Base-by-base conservation (phyloP, 1,140 invertebrate species). In the Drosophila arizonae region DNA sequence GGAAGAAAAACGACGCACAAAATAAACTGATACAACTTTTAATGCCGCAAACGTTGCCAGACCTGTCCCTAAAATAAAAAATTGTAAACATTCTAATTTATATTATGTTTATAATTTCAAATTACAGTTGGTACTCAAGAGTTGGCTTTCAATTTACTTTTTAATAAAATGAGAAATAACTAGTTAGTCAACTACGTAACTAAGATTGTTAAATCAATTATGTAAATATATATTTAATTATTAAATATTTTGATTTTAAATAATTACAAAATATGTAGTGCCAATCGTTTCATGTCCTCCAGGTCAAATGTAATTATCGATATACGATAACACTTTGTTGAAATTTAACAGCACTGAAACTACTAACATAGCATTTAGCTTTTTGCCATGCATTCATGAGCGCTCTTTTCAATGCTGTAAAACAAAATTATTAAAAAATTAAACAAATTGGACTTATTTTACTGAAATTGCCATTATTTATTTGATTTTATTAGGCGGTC, bases 401-500 rank as follows among this genome's bases (percentile, higher is more conserved):
- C 28, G 28, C 28, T 4, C 28, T 30, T 30, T 24, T 24, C 21
- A 24, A 24, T 24, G 1, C 21, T 1, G 21, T 24, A 24, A 24
- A 24, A 24, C 21, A 24, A 24, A 24, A 24, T 30, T 30, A 30
- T 30, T 30, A 6, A 30, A 30, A 30, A 30, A 56, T 28, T n/a
- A 26, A 30, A 17, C 15, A 30, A 28, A 10, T 10, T 43, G 1
- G 2, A 9, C 33, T 36, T 0, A 8, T 9, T 36, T 21, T 33
- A 45, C 54, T 11, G 3, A 63, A 30, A 9, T 30, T 41, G 6
- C 4, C 21, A n/a, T 65, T 64, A 36, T 57, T 8, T 33, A 33
- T 65, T 72, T 64, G 36, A 39, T 54, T 84, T 87, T 82, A 79
- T 87, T 87, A 10, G 67, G 81, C 58, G 48, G 55, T 71, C 48